A percentile compares a stretch with the other conserved stretches of the same genome.
phyloP scores from a whole-genome alignment of 1,140 invertebrate genomes.

The Pseudobourletiella spinata region DNA sequence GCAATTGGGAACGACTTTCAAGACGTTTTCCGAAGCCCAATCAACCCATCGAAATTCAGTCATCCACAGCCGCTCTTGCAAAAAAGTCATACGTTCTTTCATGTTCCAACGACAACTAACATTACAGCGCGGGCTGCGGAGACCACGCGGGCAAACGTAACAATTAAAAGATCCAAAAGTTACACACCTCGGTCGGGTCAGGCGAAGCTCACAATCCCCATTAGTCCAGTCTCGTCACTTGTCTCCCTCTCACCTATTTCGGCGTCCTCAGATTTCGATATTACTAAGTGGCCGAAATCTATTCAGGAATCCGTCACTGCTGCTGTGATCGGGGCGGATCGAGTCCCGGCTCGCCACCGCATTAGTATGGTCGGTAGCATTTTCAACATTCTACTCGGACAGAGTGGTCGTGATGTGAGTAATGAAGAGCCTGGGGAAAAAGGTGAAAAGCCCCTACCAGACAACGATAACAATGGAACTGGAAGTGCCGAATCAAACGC shows the following conservation, averaged over 20 bases:
- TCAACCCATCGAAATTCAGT: neutral
- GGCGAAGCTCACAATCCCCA: too few relatives aligned
- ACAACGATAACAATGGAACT: neutral
- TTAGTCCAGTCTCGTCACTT: neutral
- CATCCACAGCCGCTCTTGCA: neutral
- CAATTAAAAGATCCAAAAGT: constrained; percentile 30
- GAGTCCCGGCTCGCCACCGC: constrained; percentile 25
- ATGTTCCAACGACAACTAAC: neutral
- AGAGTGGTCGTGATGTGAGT: neutral
- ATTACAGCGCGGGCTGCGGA: too few relatives aligned
- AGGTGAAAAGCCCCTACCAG: neutral
- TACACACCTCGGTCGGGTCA: constrained; percentile 8
- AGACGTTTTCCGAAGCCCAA: too few relatives aligned
- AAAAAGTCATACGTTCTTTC: neutral
- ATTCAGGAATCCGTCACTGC: constrained; percentile 27
- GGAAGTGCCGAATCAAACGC: too few relatives aligned
- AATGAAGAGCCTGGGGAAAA: constrained; percentile 9
- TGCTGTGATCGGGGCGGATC: constrained; percentile 24
- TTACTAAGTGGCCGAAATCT: constrained; percentile 27
- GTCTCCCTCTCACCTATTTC: neutral
- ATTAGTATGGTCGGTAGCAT: constrained; percentile 32
- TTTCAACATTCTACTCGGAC: constrained; percentile 14
- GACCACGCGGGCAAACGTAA: neutral
- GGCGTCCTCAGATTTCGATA: constrained; percentile 18
- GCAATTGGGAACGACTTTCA: too few relatives aligned